These are phyloP conservation scores for Aptenodytes forsteri DNA, from an alignment of 2,113 vertebrate species.

Conservation along the genomic window DNA sequence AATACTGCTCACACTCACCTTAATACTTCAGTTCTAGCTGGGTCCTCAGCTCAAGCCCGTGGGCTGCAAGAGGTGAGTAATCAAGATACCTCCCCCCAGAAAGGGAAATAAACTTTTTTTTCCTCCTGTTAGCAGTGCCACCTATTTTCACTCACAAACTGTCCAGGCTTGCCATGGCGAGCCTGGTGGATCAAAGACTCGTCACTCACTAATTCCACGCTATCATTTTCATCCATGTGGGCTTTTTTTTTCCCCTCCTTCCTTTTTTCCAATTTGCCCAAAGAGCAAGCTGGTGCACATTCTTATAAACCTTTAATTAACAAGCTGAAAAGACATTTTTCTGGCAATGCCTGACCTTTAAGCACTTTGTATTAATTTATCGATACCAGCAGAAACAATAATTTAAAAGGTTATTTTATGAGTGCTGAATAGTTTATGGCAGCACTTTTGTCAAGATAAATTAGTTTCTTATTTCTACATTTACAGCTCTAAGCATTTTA, in stretches of 20 bases:
- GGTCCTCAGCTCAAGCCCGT: background rate
- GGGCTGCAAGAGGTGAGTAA: background rate
- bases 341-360: constrained; percentile 64
- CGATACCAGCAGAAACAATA: constrained; percentile 53
- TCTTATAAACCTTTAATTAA: constrained; percentile 61
- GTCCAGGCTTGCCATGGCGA: background rate
- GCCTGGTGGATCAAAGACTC: background rate
- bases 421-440: constrained; percentile 39
- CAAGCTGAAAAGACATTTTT: constrained; percentile 48
- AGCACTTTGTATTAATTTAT: constrained; percentile 45
- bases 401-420: constrained; percentile 49
- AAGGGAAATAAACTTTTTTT: background rate
- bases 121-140: background rate
- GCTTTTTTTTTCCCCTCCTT: background rate
- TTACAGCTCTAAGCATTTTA: constrained; percentile 65
- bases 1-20: background rate
- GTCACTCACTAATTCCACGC: background rate
- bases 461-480: constrained; percentile 55
- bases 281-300: background rate
- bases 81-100: background rate
- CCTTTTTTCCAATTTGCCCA: background rate
- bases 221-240: background rate
- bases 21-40: background rate
- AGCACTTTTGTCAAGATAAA: constrained; percentile 58
- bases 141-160: background rate